phyloP scores from a whole-genome alignment of 1,140 invertebrate genomes.

The Thalassaphorura encarpata region DNA sequence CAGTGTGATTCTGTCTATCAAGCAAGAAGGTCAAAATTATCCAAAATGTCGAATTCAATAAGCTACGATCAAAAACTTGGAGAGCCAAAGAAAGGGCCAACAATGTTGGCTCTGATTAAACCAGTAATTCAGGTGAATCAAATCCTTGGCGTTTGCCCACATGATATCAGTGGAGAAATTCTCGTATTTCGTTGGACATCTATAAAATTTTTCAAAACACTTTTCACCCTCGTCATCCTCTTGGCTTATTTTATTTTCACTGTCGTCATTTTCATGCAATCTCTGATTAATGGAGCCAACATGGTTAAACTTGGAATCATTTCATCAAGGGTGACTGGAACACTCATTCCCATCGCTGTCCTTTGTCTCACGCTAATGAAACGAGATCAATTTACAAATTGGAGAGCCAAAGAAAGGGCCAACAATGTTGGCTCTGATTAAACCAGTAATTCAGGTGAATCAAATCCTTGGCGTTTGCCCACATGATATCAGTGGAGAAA shows the following conservation, averaged over 20 bases:
- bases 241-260: slow-evolving; percentile 9
- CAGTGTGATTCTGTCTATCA: too few relatives aligned
- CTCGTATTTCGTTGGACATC: slow-evolving; percentile 15
- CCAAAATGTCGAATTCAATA: too few relatives aligned
- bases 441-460: slow-evolving; percentile 12
- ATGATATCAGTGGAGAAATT: slow-evolving; percentile 1
- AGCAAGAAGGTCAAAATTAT: too few relatives aligned
- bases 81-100: background rate
- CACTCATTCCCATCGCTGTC: slow-evolving; percentile 6
- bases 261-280: background rate
- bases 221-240: slow-evolving; percentile 13
- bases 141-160: slow-evolving; percentile 19
- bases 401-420: background rate
- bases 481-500: slow-evolving; percentile 3
- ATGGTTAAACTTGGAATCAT: slow-evolving; percentile 6
- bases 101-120: background rate
- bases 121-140: slow-evolving; percentile 16
- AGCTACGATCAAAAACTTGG: too few relatives aligned
- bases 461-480: slow-evolving; percentile 21
- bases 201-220: slow-evolving; percentile 6
- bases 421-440: background rate
- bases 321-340: slow-evolving; percentile 4
- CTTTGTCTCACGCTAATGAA: slow-evolving; percentile 7
- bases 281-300: background rate
- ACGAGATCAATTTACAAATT: slow-evolving; percentile 7